phyloP scores from a whole-genome alignment of 1,140 invertebrate species.

The Atta texana region DNA sequence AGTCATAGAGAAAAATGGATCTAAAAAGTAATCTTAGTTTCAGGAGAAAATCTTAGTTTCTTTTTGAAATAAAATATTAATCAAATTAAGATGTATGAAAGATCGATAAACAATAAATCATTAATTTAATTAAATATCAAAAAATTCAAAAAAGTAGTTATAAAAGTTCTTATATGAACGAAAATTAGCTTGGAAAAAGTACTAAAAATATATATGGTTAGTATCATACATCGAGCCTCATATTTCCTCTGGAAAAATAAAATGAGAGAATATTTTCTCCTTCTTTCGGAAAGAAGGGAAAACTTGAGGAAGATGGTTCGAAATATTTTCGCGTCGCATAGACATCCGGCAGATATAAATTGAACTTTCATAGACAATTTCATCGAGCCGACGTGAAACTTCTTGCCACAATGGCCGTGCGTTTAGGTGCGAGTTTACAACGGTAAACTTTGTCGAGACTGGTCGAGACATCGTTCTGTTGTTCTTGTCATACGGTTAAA shows the following conservation, averaged over 20 bases:
- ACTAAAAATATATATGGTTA: background rate
- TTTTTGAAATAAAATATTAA: background rate
- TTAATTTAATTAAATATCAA: background rate
- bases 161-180: background rate
- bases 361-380: constrained; percentile 34
- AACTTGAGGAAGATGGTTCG: background rate
- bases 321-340: constrained; percentile 31
- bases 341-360: constrained; percentile 38
- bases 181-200: background rate
- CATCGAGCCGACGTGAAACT: constrained; percentile 1
- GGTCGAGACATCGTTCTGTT: too few species aligned
- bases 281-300: background rate
- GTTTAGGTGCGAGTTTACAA: constrained; percentile 37
- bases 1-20: background rate
- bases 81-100: background rate
- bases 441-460: background rate
- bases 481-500: background rate
- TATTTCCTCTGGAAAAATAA: background rate
- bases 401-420: constrained; percentile 9
- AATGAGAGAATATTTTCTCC: background rate
- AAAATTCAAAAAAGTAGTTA: background rate
- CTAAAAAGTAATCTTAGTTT: background rate
- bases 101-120: background rate
- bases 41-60: background rate
- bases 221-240: background rate